Conservation (phyloP, 2,113 vertebrate genomes). For the Hipposideros armiger region DNA sequence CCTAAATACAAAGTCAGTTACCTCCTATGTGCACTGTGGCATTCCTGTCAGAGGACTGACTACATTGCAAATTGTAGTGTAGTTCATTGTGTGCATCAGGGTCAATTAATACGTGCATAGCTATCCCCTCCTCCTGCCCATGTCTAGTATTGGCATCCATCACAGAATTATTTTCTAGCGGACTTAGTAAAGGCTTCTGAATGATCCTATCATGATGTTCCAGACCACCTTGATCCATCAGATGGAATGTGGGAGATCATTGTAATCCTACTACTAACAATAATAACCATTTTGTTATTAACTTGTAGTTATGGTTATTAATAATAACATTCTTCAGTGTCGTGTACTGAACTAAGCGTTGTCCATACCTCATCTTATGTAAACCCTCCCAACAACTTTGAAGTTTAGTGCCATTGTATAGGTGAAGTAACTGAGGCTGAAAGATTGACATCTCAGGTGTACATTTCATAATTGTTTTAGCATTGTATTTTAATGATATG, state of each 20-base stretch:
- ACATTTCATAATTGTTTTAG: neutral
- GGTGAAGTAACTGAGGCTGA: neutral
- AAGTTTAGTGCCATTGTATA: neutral
- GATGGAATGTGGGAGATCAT: neutral
- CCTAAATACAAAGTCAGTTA: neutral
- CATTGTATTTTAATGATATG: neutral
- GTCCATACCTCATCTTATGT: neutral
- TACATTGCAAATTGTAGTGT: too few species aligned
- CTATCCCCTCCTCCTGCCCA: neutral
- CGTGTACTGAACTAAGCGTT: neutral
- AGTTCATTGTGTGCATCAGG: neutral
- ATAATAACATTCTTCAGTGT: neutral
- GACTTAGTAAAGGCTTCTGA: neutral
- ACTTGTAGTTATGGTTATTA: neutral
- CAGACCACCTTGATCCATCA: neutral
- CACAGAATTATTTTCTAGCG: neutral
- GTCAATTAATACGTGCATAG: neutral
- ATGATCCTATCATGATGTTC: neutral
- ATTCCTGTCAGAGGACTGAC: neutral
- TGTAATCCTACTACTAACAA: neutral
- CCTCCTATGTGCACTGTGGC: neutral
- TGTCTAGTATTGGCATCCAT: neutral
- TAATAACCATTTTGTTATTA: neutral
- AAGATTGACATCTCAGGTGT: neutral
- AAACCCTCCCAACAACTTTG: neutral